phyloP scores from a whole-genome alignment of 2,797 vertebrate genomes.

The Ctenosaura bakeri region DNA sequence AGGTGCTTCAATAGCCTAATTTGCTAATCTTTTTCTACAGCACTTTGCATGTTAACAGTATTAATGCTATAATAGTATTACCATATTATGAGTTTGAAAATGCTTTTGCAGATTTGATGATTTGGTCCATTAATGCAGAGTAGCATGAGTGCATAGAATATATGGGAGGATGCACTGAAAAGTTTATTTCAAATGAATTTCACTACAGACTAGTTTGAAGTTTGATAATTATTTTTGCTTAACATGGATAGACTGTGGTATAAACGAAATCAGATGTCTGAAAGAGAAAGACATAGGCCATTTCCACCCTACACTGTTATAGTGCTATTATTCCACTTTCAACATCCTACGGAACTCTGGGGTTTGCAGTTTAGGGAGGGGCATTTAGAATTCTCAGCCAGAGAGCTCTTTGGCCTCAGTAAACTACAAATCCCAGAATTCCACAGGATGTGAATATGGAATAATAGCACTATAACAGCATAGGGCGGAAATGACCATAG shows the following conservation, averaged over 20 bases:
- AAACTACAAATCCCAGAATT: too few species aligned
- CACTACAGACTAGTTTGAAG: constrained; percentile 21
- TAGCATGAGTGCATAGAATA: constrained; percentile 47
- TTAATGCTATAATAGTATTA: constrained; percentile 5
- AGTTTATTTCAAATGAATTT: constrained; percentile 17
- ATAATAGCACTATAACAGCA: too few species aligned
- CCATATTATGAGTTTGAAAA: constrained; percentile 62
- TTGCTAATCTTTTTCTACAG: neutral
- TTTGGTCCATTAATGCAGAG: constrained; percentile 52
- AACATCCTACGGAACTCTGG: too few species aligned
- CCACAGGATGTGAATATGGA: too few species aligned
- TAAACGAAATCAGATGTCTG: constrained; percentile 12
- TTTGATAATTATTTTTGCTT: constrained; percentile 12
- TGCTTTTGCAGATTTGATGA: constrained; percentile 70
- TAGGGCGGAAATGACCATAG: too few species aligned
- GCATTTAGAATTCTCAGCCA: too few species aligned
- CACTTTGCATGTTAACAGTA: neutral
- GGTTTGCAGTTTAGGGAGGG: too few species aligned
- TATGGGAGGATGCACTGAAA: constrained; percentile 51
- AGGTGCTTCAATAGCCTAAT: constrained; percentile 1
- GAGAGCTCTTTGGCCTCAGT: too few species aligned
- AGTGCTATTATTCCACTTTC: too few species aligned
- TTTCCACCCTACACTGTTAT: too few species aligned
- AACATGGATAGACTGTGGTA: neutral
- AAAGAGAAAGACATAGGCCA: neutral